Base-by-base conservation (phyloP, 2,888 invertebrate species). In the Drosophila lacicola region DNA sequence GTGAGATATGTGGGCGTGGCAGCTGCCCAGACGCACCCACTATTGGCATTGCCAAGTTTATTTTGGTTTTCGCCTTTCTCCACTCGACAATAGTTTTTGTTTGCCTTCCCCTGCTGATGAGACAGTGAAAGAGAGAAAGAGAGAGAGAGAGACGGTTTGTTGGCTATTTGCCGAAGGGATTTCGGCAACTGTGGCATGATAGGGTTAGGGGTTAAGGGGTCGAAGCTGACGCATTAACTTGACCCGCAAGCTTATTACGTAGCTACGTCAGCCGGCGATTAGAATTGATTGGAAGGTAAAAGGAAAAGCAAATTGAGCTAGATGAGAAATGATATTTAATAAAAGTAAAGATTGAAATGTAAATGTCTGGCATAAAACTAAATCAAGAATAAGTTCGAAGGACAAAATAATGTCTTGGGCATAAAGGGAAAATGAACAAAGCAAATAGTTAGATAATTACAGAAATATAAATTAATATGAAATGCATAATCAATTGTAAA, bases 101-200 rank as follows among this genome's bases (percentile, higher is more conserved):
- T 63, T 63, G 44, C 45, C 36, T 68, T 10, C 14, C 56, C 41
- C 44, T 56, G 53, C 36, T 76, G 76, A 50, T 66, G 79, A 47
- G 55, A 58, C 50, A 61, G 54, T 71, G 61, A 44, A 58, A 53
- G 54, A 66, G 57, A 77, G 57, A 66, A 51, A 77, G 19, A 19
- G 14, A 39, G 50, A 42, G 62, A 65, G 61, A 67, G 53, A 76
- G 61, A 50, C 41, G 64, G 25, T 79, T 78, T 68, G 64, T 73
- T 78, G 68, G 74, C 51, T 61, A 81, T 81, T 78, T 81, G 68
- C 69, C 34, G 58, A 53, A 51, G 58, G 55, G 78, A 75, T 82
- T 74, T 70, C 50, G 60, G 53, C 49, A 62, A 47, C 13, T n/a
- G 29, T 8, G 29, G 8, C 2, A 8, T 8, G 29, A 29, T 29